These are phyloP conservation scores for Phaenicophaeus curvirostris DNA, from an alignment of 2,797 vertebrate genomes.

Conservation along the genomic window DNA sequence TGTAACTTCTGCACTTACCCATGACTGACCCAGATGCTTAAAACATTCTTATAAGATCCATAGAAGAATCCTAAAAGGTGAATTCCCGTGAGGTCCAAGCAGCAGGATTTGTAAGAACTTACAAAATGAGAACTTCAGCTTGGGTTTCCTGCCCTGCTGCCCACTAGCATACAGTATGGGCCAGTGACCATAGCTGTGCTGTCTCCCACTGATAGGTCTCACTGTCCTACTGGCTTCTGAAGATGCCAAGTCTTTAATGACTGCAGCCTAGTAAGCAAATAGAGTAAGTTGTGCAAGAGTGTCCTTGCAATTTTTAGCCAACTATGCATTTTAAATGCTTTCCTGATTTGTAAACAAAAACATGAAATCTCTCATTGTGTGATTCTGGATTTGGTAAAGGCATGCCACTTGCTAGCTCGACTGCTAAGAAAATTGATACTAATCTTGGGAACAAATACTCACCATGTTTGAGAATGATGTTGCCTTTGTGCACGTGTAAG, in stretches of 20 bases:
- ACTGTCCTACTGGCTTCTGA: neutral
- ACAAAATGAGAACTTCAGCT: neutral
- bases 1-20: neutral
- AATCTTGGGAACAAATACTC: neutral
- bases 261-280: neutral
- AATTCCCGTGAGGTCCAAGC: neutral
- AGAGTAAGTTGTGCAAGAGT: neutral
- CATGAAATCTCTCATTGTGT: neutral
- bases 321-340: neutral
- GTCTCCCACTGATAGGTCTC: neutral
- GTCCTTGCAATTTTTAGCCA: neutral
- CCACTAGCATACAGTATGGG: neutral
- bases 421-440: neutral
- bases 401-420: neutral
- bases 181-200: neutral
- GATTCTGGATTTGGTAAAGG: neutral
- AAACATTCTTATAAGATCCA: neutral
- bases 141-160: neutral
- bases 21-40: accelerated
- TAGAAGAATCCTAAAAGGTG: neutral
- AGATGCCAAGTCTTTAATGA: neutral
- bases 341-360: neutral
- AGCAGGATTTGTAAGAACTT: neutral
- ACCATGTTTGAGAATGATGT: neutral
- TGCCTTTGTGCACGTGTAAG: neutral